Conservation (phyloP, 2,888 invertebrate genomes). For the Idaea aversata region DNA sequence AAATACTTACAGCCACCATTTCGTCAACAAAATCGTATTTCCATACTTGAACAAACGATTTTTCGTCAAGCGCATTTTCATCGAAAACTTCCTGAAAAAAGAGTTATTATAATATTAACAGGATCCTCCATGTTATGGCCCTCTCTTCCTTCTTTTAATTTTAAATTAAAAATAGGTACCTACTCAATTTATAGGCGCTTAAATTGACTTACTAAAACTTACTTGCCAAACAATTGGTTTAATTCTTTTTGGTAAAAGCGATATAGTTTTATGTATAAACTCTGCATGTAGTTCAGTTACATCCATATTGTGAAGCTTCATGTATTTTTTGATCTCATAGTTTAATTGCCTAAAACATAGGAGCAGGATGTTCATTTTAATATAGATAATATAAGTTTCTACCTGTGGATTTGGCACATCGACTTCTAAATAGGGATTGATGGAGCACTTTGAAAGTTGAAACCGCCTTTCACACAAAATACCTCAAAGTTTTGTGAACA, state of each 20-base stretch:
- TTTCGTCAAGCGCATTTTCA: slow-evolving; percentile 80
- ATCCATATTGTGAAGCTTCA: slow-evolving; percentile 40
- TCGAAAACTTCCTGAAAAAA: slow-evolving; percentile 88
- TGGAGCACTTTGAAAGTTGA: no score
- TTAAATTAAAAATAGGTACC: neutral
- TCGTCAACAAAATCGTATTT: slow-evolving; percentile 48
- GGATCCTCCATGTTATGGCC: no score
- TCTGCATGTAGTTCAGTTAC: slow-evolving; percentile 39
- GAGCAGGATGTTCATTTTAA: neutral
- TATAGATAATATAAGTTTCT: no score
- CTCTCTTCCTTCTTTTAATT: no score
- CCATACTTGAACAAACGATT: slow-evolving; percentile 91
- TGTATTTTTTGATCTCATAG: slow-evolving; percentile 42
- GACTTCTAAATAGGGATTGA: no score
- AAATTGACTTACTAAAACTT: slow-evolving; percentile 11
- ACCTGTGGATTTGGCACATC: no score
- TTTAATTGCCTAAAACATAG: slow-evolving; percentile 46
- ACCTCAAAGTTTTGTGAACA: no score
- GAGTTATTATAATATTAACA: neutral
- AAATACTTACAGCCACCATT: slow-evolving; percentile 43
- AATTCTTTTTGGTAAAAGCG: slow-evolving; percentile 37
- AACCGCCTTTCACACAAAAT: no score
- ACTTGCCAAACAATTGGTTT: slow-evolving; percentile 57
- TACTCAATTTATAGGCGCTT: no score
- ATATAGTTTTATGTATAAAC: slow-evolving; percentile 47